Evolutionary conservation across 2,113 vertebrate species (phyloP).

Genomic region (Xyliphius kryptos): DNA sequence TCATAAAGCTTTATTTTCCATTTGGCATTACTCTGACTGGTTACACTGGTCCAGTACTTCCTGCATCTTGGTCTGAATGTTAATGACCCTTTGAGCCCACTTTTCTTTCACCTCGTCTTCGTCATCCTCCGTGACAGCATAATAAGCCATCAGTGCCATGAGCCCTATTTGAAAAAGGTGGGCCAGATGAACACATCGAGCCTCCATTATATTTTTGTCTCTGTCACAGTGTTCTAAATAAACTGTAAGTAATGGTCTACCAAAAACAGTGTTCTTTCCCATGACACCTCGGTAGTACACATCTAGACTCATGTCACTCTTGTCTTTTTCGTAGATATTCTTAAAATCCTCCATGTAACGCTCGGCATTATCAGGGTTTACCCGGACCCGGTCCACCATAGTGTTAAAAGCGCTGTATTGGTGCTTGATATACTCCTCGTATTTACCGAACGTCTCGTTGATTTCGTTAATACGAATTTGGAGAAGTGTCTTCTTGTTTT

Average conservation of each 20-base stretch:
- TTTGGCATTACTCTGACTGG: constrained; percentile 23
- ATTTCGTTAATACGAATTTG: constrained; percentile 62
- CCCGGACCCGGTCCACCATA: constrained; percentile 60
- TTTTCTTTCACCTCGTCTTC: constrained; percentile 63
- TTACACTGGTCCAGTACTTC: constrained; percentile 60
- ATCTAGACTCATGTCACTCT: constrained; percentile 56
- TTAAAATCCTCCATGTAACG: constrained; percentile 54
- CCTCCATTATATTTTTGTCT: constrained; percentile 59
- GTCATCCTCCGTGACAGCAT: constrained; percentile 62
- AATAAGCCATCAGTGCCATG: constrained; percentile 67
- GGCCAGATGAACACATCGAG: constrained; percentile 57
- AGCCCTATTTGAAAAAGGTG: constrained; percentile 70
- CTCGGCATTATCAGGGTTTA: constrained; percentile 44
- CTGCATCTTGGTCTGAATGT: constrained; percentile 67
- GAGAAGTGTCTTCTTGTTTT: constrained; percentile 60
- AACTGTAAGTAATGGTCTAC: constrained; percentile 56
- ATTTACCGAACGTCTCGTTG: constrained; percentile 61
- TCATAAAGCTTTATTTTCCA: constrained; percentile 2
- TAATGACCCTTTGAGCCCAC: constrained; percentile 58
- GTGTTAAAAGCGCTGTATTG: constrained; percentile 61
- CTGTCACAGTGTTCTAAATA: constrained; percentile 60
- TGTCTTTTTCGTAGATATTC: constrained; percentile 59
- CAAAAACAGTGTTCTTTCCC: constrained; percentile 47
- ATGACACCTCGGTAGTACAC: constrained; percentile 61
- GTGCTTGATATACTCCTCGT: constrained; percentile 69